Evolutionary conservation across 2,888 invertebrate genomes (phyloP).

Genomic region (Lithodes maja): DNA sequence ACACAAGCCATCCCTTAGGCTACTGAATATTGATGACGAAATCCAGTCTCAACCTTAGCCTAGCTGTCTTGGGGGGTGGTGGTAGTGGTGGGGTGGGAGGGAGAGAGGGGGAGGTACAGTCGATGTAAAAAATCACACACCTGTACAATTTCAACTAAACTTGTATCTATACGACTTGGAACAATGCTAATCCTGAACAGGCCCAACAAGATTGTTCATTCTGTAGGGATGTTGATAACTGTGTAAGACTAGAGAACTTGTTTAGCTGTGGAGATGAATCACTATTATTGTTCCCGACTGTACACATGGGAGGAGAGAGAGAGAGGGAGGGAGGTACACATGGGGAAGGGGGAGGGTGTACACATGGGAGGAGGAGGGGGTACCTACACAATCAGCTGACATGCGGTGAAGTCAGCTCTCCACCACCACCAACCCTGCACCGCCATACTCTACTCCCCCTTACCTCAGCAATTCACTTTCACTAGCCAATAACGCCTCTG

Average conservation of each 20-base stretch:
- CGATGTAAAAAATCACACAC: no score
- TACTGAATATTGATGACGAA: background rate
- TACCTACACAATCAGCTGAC: slow-evolving; percentile 20
- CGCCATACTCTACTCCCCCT: background rate
- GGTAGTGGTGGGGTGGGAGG: background rate
- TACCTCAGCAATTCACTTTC: background rate
- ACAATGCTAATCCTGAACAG: no score
- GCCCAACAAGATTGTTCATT: no score
- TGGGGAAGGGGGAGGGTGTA: background rate
- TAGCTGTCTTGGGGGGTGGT: background rate
- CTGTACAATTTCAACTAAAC: no score
- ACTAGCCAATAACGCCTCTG: background rate
- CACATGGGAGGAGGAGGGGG: background rate
- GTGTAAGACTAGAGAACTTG: no score
- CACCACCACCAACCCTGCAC: background rate
- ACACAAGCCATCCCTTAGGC: background rate
- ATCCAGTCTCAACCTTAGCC: background rate
- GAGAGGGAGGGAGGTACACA: no score
- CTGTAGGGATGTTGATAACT: no score
- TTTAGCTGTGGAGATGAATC: no score
- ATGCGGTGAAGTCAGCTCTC: slow-evolving; percentile 23
- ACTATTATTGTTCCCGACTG: no score
- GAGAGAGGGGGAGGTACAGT: background rate
- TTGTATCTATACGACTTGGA: no score
- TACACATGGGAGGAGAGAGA: no score